Conservation (phyloP, 2,888 invertebrate genomes). For the Diplazon laetatorius region DNA sequence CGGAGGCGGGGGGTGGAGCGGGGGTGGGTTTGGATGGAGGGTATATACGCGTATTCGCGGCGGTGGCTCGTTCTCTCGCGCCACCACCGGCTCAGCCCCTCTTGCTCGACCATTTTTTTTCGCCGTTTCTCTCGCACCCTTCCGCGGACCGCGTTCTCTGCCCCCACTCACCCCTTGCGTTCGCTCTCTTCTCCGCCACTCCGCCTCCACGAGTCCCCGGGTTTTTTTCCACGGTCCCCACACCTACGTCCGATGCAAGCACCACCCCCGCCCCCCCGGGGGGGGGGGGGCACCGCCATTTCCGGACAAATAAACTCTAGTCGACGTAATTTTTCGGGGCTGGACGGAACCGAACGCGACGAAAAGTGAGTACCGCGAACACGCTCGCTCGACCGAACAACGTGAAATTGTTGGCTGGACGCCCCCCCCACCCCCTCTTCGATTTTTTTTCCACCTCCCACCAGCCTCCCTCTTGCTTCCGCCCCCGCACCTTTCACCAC, state of each 20-base stretch:
- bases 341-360: slow-evolving; percentile 85
- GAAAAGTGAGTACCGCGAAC: slow-evolving; percentile 78
- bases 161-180: too few species aligned
- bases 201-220: slow-evolving; percentile 77
- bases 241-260: slow-evolving; percentile 78
- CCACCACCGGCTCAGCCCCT: slow-evolving; percentile 58
- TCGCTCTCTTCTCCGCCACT: slow-evolving; percentile 61
- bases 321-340: slow-evolving; percentile 89
- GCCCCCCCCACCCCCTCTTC: slow-evolving; percentile 33
- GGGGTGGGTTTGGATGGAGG: too few species aligned
- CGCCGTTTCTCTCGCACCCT: slow-evolving; percentile 67
- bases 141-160: slow-evolving; percentile 58
- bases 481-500: slow-evolving; percentile 60
- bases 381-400: slow-evolving; percentile 72
- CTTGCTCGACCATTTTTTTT: slow-evolving; percentile 53
- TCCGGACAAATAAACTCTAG: slow-evolving; percentile 84
- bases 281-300: slow-evolving; percentile 82
- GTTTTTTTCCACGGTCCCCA: slow-evolving; percentile 73
- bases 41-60: slow-evolving; percentile 70
- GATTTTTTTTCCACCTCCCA: slow-evolving; percentile 31
- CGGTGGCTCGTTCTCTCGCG: slow-evolving; percentile 70
- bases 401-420: slow-evolving; percentile 70
- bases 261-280: slow-evolving; percentile 78
- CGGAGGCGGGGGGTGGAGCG: too few species aligned
- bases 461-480: slow-evolving; percentile 34